These are phyloP conservation scores for Furnarius figulus DNA, from an alignment of 2,113 vertebrate species.

Conservation along the genomic window DNA sequence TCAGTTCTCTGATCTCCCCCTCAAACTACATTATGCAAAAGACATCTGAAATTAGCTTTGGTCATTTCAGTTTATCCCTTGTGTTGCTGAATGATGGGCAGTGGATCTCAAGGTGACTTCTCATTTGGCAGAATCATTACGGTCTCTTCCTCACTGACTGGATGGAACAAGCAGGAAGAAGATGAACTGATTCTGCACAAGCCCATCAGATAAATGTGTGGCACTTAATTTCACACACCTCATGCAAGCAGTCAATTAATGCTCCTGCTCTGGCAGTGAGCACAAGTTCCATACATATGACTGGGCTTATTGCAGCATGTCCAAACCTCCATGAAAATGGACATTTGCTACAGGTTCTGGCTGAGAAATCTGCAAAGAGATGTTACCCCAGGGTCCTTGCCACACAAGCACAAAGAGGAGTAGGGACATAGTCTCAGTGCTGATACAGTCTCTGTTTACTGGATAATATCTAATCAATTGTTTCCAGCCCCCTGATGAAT, in stretches of 20 bases:
- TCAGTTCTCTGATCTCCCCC: not conserved
- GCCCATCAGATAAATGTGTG: not conserved
- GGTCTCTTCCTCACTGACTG: not conserved
- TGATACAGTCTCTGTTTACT: constrained; percentile 19
- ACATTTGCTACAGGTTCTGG: constrained; percentile 25
- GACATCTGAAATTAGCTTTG: constrained; percentile 21
- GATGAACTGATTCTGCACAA: not conserved
- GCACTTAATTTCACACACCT: not conserved
- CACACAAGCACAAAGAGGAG: not conserved
- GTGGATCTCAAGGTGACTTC: constrained; percentile 54
- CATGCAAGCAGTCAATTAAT: constrained; percentile 35
- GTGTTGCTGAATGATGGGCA: not conserved
- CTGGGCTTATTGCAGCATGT: not conserved
- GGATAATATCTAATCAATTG: constrained; percentile 50
- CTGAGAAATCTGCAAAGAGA: not conserved
- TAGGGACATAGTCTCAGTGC: not conserved
- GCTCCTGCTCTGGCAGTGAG: not conserved
- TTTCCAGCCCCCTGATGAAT: constrained; percentile 24
- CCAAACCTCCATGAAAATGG: not conserved
- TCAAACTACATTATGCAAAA: constrained; percentile 25
- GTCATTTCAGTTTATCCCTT: constrained; percentile 26
- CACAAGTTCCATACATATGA: not conserved
- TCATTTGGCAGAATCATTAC: not conserved
- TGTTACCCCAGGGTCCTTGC: not conserved
- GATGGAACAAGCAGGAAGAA: not conserved